Percentiles rank a stretch among this genome's conserved stretches.
These are phyloP conservation scores for Mizuhopecten yessoensis DNA, from an alignment of 1,140 invertebrate genomes.

Conservation along the genomic window DNA sequence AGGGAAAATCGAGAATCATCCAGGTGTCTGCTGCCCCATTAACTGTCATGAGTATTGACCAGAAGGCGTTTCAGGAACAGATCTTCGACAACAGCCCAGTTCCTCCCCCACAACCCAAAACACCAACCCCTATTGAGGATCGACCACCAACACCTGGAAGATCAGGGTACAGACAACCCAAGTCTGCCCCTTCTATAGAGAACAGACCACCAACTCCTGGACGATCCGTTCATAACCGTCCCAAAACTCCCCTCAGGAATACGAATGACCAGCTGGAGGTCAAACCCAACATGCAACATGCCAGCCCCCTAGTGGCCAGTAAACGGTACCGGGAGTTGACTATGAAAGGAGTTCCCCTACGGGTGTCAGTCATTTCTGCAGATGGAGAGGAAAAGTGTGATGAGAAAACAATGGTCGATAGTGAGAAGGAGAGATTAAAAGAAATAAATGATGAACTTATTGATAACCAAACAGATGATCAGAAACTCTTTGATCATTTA, in stretches of 20 bases:
- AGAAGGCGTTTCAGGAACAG: background rate
- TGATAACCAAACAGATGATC: constrained; percentile 59
- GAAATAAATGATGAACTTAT: constrained; percentile 61
- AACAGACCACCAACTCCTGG: constrained; percentile 30
- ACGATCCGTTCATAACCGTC: background rate
- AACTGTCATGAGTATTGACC: constrained; percentile 26
- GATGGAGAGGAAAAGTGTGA: constrained; percentile 46
- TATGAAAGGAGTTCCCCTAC: constrained; percentile 74
- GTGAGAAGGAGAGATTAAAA: constrained; percentile 12
- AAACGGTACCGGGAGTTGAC: constrained; percentile 75
- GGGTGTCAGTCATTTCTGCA: constrained; percentile 74
- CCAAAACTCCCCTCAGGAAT: constrained; percentile 27
- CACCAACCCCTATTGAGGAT: background rate
- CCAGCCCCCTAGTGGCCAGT: constrained; percentile 64
- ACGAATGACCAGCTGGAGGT: background rate
- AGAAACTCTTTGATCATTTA: constrained; percentile 72
- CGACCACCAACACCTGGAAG: background rate
- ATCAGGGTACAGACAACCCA: background rate
- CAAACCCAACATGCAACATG: background rate
- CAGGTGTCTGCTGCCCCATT: constrained; percentile 59
- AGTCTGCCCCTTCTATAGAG: background rate
- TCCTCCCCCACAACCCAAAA: background rate
- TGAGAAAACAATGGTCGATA: background rate
- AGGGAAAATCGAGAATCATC: constrained; percentile 58
- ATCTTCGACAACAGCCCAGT: background rate